Evolutionary conservation across 2,888 invertebrate species (phyloP).

Genomic region (Stenichneumon culpator): DNA sequence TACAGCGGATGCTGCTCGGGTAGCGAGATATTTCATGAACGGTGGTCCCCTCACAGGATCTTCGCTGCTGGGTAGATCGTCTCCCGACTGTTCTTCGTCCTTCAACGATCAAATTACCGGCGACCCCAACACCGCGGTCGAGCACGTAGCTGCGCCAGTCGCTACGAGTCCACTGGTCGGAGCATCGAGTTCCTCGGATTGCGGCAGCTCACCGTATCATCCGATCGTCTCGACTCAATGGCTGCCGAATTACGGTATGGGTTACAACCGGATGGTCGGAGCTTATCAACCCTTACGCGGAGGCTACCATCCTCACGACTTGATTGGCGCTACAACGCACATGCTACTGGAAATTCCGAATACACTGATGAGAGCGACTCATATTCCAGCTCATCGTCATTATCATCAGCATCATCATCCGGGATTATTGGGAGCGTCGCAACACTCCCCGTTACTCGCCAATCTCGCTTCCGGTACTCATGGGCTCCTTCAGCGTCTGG

Average conservation of each 20-base stretch:
- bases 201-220: background rate
- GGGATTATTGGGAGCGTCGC: conserved; percentile 11
- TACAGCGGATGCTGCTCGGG: conserved; percentile 76
- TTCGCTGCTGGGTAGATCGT: conserved; percentile 45
- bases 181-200: background rate
- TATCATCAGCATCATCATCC: conserved; percentile 33
- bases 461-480: background rate
- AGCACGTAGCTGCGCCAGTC: background rate
- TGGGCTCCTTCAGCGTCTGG: conserved; percentile 4
- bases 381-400: conserved; percentile 19
- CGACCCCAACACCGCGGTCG: conserved; percentile 11
- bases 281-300: conserved; percentile 15
- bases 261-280: background rate
- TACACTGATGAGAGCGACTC: conserved; percentile 31
- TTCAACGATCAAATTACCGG: conserved; percentile 12
- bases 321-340: conserved; percentile 2
- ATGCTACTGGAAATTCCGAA: conserved; percentile 48
- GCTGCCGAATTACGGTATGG: conserved; percentile 5
- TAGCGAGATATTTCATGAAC: conserved; percentile 78
- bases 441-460: conserved; percentile 29
- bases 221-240: conserved; percentile 33
- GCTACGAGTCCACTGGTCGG: background rate
- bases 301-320: conserved; percentile 8
- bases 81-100: background rate
- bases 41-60: conserved; percentile 74